Percentiles rank a stretch among this genome's conserved stretches.
Evolutionary conservation across 1,140 invertebrate genomes (phyloP).

Genomic region (Drosophila baimaii): DNA sequence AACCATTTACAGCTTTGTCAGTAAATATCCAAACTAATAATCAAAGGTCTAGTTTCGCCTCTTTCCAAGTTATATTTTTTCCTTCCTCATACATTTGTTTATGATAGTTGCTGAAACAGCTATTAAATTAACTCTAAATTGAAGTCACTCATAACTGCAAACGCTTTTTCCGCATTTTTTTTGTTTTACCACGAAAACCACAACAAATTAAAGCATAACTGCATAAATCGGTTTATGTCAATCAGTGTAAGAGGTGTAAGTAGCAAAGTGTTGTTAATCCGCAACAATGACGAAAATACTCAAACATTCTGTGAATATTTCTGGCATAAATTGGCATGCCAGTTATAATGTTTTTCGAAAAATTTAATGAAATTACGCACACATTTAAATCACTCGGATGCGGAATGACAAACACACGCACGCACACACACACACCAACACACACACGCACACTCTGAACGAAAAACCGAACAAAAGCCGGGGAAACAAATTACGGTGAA

Average conservation of each 20-base stretch:
- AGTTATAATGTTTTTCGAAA: slow-evolving; percentile 56
- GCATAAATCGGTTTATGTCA: slow-evolving; percentile 14
- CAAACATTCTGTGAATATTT: slow-evolving; percentile 75
- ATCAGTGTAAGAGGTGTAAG: slow-evolving; percentile 22
- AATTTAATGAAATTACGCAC: slow-evolving; percentile 72
- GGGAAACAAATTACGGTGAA: slow-evolving; percentile 74
- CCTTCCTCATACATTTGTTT: background rate
- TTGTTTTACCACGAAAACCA: background rate
- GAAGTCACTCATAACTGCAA: slow-evolving; percentile 3
- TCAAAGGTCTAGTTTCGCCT: background rate
- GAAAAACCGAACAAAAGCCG: slow-evolving; percentile 51
- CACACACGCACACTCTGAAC: slow-evolving; percentile 8
- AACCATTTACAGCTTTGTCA: background rate
- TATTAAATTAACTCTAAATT: slow-evolving; percentile 25
- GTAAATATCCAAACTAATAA: background rate
- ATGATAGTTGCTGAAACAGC: background rate
- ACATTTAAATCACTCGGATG: slow-evolving; percentile 71
- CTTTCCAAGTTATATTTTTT: background rate
- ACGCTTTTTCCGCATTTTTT: background rate
- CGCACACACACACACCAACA: slow-evolving; percentile 12
- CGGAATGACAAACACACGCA: slow-evolving; percentile 53
- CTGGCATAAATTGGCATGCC: slow-evolving; percentile 71
- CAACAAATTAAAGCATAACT: background rate
- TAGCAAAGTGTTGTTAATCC: slow-evolving; percentile 12
- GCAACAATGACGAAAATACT: slow-evolving; percentile 35